Evolutionary conservation across 2,797 vertebrate species (phyloP), one percentile per base, ranked within the genome.

Genomic region (Nannoperca australis): DNA sequence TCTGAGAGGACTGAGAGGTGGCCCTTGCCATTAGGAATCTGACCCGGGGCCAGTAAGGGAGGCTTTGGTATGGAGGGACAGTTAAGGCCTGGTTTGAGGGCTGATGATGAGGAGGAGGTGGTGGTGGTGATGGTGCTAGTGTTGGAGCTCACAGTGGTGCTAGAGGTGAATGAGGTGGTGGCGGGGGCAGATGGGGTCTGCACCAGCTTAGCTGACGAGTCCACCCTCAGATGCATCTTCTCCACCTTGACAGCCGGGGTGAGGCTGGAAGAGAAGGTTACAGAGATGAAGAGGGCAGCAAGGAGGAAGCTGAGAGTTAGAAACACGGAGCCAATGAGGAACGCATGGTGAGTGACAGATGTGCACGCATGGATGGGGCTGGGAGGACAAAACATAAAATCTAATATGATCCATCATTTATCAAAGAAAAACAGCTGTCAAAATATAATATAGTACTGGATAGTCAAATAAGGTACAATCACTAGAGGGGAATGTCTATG

Each of bases 61-160:
- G 97, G 97, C 98, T 99, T 99, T 99, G 98, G 98, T 99, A 99
- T 97, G 96, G 97, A 97, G 95, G 97, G 95, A 96, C 96, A 98
- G 95, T 98, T 99, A 99, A 99, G 98, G 98, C 97, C 97, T 97
- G 96, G 94, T 97, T 99, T 99, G 95, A 96, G 95, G 95, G 92
- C 92, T 84, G 95, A 94, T 79, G 94, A 74, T 84, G 95, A 94
- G 77, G 94, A 74, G 3, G 76, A 94, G 74, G 89, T 88, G 85
- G 92, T 84, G 77, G 91, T 87, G 90, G 84, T 91, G 85, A 91
- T 87, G 86, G 89, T 89, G 88, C 93, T 93, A 83, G 91, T 91
- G 87, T 91, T 93, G 90, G 92, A 92, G 94, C 94, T 96, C 94
- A 96, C 95, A 95, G 95, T 96, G 95, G 92, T 93, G 92, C 92